A percentile compares a stretch with the other conserved stretches of the same genome.
Conservation (phyloP, 2,797 vertebrate genomes). For the Sebastes wilsoni region DNA sequence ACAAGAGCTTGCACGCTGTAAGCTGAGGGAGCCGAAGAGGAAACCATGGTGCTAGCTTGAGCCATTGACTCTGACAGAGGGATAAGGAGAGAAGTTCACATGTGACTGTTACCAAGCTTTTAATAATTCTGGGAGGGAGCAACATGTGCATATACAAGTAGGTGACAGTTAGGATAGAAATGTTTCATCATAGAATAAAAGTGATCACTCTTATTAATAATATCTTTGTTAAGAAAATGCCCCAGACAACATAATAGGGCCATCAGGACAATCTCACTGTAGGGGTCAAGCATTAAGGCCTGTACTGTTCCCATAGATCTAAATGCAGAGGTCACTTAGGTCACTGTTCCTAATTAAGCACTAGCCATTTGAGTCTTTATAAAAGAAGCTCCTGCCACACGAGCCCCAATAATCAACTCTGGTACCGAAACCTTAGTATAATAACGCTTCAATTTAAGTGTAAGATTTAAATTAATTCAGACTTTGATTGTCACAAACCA, state of each 20-base stretch:
- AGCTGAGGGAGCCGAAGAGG: constrained; percentile 92
- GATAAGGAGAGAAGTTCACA: not conserved
- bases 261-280: no score
- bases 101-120: not conserved
- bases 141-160: not conserved
- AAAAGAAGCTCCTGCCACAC: not conserved
- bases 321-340: no score
- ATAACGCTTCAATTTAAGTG: no score
- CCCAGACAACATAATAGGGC: no score
- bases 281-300: not conserved
- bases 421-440: no score
- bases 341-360: no score
- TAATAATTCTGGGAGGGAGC: not conserved
- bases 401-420: not conserved
- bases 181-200: not conserved
- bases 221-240: no score
- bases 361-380: not conserved
- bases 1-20: constrained; percentile 97
- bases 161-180: not conserved
- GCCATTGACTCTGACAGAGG: constrained; percentile 78
- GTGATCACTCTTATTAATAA: no score
- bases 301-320: not conserved
- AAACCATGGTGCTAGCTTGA: constrained; percentile 90
- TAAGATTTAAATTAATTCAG: no score
- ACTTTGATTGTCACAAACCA: no score